A percentile compares a stretch with the other conserved stretches of the same genome.
Conservation (phyloP, 2,888 invertebrate species). For the Eustalomyia histrio region DNA sequence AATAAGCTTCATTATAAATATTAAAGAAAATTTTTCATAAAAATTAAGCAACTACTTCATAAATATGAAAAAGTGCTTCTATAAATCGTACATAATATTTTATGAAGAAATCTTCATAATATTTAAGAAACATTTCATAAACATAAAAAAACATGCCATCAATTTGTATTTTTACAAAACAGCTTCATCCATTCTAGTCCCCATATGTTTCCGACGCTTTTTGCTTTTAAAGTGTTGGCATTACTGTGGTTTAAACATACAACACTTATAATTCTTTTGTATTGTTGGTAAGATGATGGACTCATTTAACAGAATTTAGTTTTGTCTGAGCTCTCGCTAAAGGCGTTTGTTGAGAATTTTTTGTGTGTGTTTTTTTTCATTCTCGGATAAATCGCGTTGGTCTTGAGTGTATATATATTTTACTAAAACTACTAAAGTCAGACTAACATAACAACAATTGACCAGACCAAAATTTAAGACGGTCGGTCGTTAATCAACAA, state of each 20-base stretch:
- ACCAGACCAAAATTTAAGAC: constrained; percentile 1
- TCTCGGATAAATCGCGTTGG: constrained; percentile 32
- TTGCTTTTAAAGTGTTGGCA: neutral
- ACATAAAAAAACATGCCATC: too few species aligned
- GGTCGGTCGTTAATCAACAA: neutral
- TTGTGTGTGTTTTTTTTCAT: constrained; percentile 7
- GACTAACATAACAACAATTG: constrained; percentile 15
- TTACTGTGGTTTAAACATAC: neutral
- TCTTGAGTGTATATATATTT: constrained; percentile 47
- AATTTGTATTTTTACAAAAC: too few species aligned
- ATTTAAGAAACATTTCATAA: too few species aligned
- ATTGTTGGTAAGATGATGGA: constrained; percentile 43
- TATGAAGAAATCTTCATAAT: too few species aligned
- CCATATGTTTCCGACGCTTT: neutral
- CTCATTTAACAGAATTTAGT: constrained; percentile 63
- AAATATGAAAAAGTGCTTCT: too few species aligned
- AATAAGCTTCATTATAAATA: too few species aligned
- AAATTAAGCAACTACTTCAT: too few species aligned
- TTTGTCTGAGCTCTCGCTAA: constrained; percentile 59
- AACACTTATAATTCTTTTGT: neutral
- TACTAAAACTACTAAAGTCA: constrained; percentile 2
- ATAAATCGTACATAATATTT: too few species aligned
- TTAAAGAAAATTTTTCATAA: too few species aligned
- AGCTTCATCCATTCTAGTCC: too few species aligned
- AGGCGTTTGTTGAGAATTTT: constrained; percentile 47